Conservation (phyloP, 2,888 invertebrate species). For the Athalia rosae region DNA sequence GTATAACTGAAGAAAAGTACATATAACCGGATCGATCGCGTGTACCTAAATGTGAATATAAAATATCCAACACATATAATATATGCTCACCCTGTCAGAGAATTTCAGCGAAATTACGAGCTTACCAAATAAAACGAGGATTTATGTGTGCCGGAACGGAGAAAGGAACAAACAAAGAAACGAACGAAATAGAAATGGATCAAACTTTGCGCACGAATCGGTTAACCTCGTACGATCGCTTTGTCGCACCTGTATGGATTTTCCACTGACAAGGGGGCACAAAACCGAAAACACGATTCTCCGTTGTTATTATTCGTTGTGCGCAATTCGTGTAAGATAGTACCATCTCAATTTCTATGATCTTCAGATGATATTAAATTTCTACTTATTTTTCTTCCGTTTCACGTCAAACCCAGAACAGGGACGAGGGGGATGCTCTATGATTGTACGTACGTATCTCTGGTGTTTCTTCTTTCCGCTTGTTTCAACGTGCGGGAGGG, state of each 20-base stretch:
- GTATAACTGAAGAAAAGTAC: slow-evolving; percentile 19
- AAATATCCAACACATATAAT: background rate
- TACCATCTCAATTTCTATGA: too few species aligned
- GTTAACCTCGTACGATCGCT: slow-evolving; percentile 8
- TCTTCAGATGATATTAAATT: too few species aligned
- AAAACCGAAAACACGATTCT: background rate
- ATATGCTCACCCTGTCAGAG: background rate
- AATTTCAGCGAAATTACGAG: background rate
- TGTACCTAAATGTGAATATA: slow-evolving; percentile 1
- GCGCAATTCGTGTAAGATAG: too few species aligned
- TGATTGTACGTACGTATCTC: too few species aligned
- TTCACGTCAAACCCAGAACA: too few species aligned
- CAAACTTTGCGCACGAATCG: slow-evolving; percentile 2
- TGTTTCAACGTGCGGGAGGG: background rate
- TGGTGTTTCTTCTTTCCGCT: too few species aligned
- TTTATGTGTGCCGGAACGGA: background rate
- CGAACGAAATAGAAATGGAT: too few species aligned
- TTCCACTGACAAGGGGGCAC: background rate
- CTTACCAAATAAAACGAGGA: background rate
- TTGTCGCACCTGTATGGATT: slow-evolving; percentile 27
- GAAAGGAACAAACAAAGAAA: background rate
- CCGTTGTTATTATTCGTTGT: background rate
- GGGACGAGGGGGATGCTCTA: too few species aligned
- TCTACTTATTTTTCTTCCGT: too few species aligned
- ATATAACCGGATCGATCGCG: slow-evolving; percentile 36